A percentile compares a stretch with the other conserved stretches of the same genome.
Evolutionary conservation across 2,888 invertebrate genomes (phyloP).

Genomic region (Lucinisca nassula): DNA sequence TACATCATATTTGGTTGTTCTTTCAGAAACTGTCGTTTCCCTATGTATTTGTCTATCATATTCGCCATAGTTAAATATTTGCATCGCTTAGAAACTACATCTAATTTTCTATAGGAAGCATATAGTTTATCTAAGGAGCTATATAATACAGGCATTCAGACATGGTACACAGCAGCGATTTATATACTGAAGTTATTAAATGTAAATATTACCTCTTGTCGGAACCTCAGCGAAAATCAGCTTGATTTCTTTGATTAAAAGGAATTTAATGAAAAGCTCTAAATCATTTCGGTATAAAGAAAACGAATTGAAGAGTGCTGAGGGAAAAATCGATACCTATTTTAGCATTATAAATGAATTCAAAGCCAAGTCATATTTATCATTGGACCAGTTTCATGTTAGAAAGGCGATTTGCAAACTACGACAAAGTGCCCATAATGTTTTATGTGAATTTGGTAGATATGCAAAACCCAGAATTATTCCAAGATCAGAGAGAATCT

Average conservation of each 20-base stretch:
- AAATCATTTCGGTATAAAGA: background rate
- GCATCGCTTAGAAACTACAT: background rate
- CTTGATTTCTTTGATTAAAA: background rate
- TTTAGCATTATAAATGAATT: background rate
- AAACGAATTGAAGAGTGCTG: background rate
- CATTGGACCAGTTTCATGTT: background rate
- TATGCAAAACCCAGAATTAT: background rate
- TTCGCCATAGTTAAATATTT: background rate
- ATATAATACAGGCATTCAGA: background rate
- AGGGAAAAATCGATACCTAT: background rate
- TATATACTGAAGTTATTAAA: background rate
- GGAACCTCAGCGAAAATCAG: background rate
- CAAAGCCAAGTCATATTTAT: background rate
- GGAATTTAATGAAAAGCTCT: background rate
- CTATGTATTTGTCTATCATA: background rate
- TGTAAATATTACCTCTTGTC: background rate
- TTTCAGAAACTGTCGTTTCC: background rate
- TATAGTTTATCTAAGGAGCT: background rate
- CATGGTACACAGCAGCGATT: background rate
- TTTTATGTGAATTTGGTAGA: no score
- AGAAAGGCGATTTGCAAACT: background rate
- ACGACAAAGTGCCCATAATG: no score
- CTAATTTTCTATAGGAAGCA: background rate
- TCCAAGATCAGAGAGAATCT: background rate
- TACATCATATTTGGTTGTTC: background rate